phyloP scores from a whole-genome alignment of 1,140 invertebrate species.

The Coboldia fuscipes region DNA sequence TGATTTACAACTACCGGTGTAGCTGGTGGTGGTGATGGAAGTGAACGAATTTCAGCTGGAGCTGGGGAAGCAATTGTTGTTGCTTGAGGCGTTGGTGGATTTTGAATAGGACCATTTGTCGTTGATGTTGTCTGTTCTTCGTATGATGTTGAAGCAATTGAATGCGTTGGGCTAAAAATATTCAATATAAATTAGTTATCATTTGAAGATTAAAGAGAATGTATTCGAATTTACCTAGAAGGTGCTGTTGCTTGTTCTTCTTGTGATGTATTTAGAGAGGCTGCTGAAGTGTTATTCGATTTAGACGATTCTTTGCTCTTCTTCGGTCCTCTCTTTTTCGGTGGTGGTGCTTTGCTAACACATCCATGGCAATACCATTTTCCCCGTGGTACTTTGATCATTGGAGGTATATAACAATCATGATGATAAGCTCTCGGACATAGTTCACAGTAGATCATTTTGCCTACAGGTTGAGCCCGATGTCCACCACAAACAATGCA shows the following conservation, averaged over 20 bases:
- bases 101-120: constrained; percentile 20
- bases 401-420: constrained; percentile 74
- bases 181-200: background rate
- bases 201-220: background rate
- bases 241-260: constrained; percentile 21
- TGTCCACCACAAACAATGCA: constrained; percentile 76
- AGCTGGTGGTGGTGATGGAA: constrained; percentile 4
- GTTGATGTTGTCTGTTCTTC: constrained; percentile 16
- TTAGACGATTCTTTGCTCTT: background rate
- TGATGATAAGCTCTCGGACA: constrained; percentile 82
- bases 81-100: constrained; percentile 10
- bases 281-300: constrained; percentile 12
- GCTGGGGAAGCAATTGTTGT: background rate
- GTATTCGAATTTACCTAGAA: constrained; percentile 12
- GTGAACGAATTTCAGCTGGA: background rate
- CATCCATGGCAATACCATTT: constrained; percentile 75
- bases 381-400: constrained; percentile 64
- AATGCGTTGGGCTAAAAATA: constrained; percentile 14
- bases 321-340: constrained; percentile 28
- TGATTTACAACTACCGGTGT: constrained; percentile 2
- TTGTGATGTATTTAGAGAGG: constrained; percentile 22
- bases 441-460: constrained; percentile 63
- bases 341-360: constrained; percentile 50
- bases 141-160: constrained; percentile 8
- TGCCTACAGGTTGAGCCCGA: constrained; percentile 30